These are phyloP conservation scores for Zaprionus ornatus DNA, from an alignment of 1,140 invertebrate species.

Conservation along the genomic window DNA sequence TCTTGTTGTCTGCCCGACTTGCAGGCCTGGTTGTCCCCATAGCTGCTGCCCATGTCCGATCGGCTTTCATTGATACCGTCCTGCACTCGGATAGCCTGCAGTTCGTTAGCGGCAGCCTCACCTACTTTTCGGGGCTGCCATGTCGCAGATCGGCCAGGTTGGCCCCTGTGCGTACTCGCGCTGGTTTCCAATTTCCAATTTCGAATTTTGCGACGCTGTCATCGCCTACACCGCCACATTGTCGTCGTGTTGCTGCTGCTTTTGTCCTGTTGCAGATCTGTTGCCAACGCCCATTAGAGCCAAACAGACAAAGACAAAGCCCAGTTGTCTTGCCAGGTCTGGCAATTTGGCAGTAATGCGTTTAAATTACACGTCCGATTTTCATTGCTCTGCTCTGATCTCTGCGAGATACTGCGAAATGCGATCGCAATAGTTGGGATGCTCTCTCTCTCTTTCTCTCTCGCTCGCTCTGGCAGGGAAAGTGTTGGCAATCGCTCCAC, in stretches of 20 bases:
- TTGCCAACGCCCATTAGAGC: slow-evolving; percentile 69
- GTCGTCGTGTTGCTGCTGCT: slow-evolving; percentile 44
- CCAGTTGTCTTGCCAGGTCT: slow-evolving; percentile 2
- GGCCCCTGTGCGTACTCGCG: slow-evolving; percentile 35
- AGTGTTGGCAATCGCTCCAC: slow-evolving; percentile 64
- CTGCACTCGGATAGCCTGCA: slow-evolving; percentile 28
- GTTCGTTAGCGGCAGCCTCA: slow-evolving; percentile 61
- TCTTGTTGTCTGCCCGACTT: slow-evolving; percentile 48
- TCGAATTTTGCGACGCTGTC: slow-evolving; percentile 60
- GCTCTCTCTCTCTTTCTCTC: background rate
- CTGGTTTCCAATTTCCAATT: slow-evolving; percentile 49
- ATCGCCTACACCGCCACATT: slow-evolving; percentile 65
- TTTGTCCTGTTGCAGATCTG: slow-evolving; percentile 43
- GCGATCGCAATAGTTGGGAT: slow-evolving; percentile 12
- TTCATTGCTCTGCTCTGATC: slow-evolving; percentile 66
- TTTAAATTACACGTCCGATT: slow-evolving; percentile 76
- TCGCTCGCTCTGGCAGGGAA: slow-evolving; percentile 52
- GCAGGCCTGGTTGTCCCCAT: slow-evolving; percentile 64
- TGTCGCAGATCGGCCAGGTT: slow-evolving; percentile 44
- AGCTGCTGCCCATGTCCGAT: slow-evolving; percentile 68
- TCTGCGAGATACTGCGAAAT: slow-evolving; percentile 40
- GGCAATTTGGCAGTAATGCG: slow-evolving; percentile 68
- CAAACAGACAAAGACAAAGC: slow-evolving; percentile 25
- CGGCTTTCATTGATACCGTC: slow-evolving; percentile 68
- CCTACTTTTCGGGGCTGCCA: slow-evolving; percentile 66